Evolutionary conservation across 2,113 vertebrate genomes (phyloP).

Genomic region (Hypanus sabinus): DNA sequence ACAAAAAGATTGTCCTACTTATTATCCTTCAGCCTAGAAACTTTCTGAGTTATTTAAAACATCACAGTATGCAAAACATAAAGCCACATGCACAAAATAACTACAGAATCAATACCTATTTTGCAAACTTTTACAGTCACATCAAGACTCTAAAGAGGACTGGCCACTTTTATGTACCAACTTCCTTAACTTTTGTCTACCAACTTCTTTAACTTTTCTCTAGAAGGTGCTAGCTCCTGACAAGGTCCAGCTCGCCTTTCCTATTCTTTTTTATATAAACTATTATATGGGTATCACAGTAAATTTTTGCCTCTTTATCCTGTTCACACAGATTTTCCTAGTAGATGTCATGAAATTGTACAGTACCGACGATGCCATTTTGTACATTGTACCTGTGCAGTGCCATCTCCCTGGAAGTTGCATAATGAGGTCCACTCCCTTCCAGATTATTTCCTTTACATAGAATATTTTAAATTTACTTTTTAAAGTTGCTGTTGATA

Average conservation of each 20-base stretch:
- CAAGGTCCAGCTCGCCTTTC: not conserved
- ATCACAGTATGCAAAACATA: not conserved
- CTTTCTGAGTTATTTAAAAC: not conserved
- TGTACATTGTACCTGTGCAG: too few relatives aligned
- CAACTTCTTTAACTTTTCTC: not conserved
- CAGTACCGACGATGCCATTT: not conserved
- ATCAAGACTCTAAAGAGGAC: not conserved
- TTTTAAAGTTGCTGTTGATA: not conserved
- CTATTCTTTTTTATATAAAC: too few relatives aligned
- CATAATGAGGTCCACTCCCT: not conserved
- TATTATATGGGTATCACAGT: not conserved
- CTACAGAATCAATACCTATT: not conserved
- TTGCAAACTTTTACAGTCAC: not conserved
- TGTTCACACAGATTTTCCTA: not conserved
- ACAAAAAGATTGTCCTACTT: not conserved
- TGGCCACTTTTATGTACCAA: not conserved
- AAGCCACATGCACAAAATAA: not conserved
- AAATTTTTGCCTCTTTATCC: not conserved
- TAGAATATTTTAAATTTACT: not conserved
- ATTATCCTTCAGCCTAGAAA: not conserved
- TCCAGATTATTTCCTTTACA: not conserved
- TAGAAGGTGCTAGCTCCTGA: not conserved
- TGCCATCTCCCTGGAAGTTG: not conserved
- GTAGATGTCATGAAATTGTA: not conserved
- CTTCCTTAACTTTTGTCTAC: not conserved